phyloP scores from a whole-genome alignment of 2,888 invertebrate species.

The Limnephilus lunatus region DNA sequence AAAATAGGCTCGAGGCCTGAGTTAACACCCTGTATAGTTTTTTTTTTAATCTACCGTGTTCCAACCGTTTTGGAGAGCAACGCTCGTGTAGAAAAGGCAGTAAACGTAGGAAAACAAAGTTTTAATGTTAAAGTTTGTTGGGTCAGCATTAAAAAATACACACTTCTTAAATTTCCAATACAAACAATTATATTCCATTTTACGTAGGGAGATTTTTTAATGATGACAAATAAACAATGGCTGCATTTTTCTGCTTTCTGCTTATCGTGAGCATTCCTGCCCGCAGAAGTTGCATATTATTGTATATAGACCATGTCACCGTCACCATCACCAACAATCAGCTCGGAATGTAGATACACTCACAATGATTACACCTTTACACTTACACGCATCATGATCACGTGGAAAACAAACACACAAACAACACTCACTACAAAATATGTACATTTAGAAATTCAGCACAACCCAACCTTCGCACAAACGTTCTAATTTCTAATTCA shows the following conservation, averaged over 20 bases:
- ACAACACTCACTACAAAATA: not conserved
- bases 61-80: no score
- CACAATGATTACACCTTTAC: not conserved
- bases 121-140: no score
- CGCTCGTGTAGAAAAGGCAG: no score
- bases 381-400: not conserved
- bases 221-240: not conserved
- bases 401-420: not conserved
- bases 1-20: no score
- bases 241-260: not conserved
- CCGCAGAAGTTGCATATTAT: conserved; percentile 8
- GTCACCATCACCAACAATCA: not conserved
- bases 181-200: no score
- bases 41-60: no score
- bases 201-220: no score
- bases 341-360: not conserved
- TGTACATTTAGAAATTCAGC: conserved; percentile 12
- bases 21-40: no score
- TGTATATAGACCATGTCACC: conserved; percentile 7
- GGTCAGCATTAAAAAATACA: no score
- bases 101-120: no score
- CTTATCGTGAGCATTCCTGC: not conserved
- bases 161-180: no score
- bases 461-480: not conserved
- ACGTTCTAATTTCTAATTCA: not conserved